Evolutionary conservation across 2,797 vertebrate species (phyloP), one percentile per base, ranked within the genome.

Genomic region (Knipowitschia caucasica): DNA sequence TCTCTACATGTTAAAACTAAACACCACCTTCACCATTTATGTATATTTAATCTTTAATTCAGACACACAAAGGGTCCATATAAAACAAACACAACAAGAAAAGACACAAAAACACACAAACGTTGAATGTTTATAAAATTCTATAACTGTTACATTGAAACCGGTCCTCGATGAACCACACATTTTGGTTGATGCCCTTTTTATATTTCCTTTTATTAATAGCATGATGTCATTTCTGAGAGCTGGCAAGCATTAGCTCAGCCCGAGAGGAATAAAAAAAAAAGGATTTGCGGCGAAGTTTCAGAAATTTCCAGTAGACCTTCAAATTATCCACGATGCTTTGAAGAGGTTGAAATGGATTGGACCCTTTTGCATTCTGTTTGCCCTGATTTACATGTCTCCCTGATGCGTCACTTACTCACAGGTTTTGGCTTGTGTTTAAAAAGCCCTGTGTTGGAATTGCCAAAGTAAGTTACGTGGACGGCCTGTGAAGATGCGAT

Each of bases 401-500:
- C 63, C 67, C 77, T 82, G 86, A 88, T 82, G 83, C 68, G 35
- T 84, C 73, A 77, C 75, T 82, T 75, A 73, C 75, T 80, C 72
- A 61, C 49, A 44, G 66, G 74, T 30, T 71, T 75, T 81, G 84
- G 72, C 79, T 75, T 43, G 73, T 81, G 71, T 87, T 80, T 81
- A 83, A 86, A 84, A 86, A 82, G 76, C 86, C 71, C 78, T 79
- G 74, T 82, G 59, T 84, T 83, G 84, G 79, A 85, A 71, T 86
- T 85, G 86, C 84, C 85, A 86, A 61, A 81, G 73, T 80, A 83
- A 81, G 78, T 88, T 86, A 83, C 81, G 72, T 81, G 81, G 62
- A 74, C 81, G 70, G 70, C 77, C 78, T 84, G 82, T 82, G 69
- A 83, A 87, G 85, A 89, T 76, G 76, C 64, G 78, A 78, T 85